Evolutionary conservation across 2,888 invertebrate genomes (phyloP).

Genomic region (Elegia similella): DNA sequence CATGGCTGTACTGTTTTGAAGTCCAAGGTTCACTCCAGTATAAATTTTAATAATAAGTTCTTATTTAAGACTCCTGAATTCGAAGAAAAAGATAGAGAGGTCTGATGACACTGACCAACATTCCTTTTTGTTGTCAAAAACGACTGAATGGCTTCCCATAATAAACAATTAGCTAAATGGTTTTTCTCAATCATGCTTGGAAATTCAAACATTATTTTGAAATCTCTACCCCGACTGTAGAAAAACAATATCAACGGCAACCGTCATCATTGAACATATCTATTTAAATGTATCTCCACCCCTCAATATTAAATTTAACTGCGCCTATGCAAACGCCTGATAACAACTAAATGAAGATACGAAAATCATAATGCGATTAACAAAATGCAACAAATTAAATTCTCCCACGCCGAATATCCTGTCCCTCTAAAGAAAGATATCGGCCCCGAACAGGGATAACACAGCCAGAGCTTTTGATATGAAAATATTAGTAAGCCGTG

Average conservation of each 20-base stretch:
- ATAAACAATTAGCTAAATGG: no score
- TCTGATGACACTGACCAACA: no score
- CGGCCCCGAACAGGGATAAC: conserved; percentile 67
- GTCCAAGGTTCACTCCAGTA: no score
- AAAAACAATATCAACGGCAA: conserved; percentile 13
- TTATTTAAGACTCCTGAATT: no score
- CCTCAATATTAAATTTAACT: conserved; percentile 28
- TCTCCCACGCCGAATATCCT: conserved; percentile 72
- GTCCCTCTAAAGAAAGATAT: conserved; percentile 70
- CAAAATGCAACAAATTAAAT: conserved; percentile 76
- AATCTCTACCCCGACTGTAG: neutral
- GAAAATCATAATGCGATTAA: conserved; percentile 64
- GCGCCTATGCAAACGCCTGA: conserved; percentile 51
- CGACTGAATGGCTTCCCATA: no score
- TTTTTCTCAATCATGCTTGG: no score
- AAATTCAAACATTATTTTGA: no score
- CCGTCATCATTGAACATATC: conserved; percentile 17
- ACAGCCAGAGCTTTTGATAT: conserved; percentile 76
- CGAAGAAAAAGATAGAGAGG: no score
- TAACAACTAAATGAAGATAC: conserved; percentile 57
- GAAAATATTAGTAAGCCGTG: conserved; percentile 76
- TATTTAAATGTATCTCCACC: conserved; percentile 16
- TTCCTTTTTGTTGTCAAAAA: no score
- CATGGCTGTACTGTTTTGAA: no score
- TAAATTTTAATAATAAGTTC: no score